Conservation (phyloP, 2,113 vertebrate genomes). For the Kryptolebias marmoratus region DNA sequence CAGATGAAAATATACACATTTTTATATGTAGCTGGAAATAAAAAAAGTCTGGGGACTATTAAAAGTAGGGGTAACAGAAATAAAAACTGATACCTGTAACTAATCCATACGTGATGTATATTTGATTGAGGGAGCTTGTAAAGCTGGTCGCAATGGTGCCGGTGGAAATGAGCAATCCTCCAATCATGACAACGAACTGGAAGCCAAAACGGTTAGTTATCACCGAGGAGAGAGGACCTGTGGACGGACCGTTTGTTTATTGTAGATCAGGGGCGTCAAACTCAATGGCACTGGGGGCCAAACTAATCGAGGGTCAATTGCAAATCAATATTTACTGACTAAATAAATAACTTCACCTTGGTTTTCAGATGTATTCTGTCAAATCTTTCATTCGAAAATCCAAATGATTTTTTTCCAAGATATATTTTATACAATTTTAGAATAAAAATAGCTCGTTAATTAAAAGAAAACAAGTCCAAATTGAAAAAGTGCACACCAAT, state of each 20-base stretch:
- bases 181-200: conserved; percentile 89
- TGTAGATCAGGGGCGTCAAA: neutral
- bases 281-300: too few relatives aligned
- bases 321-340: too few relatives aligned
- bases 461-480: too few relatives aligned
- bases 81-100: conserved; percentile 83
- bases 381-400: too few relatives aligned
- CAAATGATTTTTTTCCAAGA: too few relatives aligned
- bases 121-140: conserved; percentile 84
- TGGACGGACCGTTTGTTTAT: conserved; percentile 3
- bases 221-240: conserved; percentile 90
- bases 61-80: neutral
- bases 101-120: conserved; percentile 90
- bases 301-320: too few relatives aligned
- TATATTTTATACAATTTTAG: too few relatives aligned
- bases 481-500: too few relatives aligned
- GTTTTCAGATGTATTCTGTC: too few relatives aligned
- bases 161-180: conserved; percentile 85
- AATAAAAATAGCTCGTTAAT: too few relatives aligned
- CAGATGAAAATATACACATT: conserved; percentile 1
- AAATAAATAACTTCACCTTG: too few relatives aligned
- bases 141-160: conserved; percentile 90
- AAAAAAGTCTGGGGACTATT: too few relatives aligned
- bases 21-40: neutral
- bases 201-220: conserved; percentile 90